Percentiles rank a stretch among this genome's conserved stretches.
phyloP scores from a whole-genome alignment of 2,113 vertebrate genomes.

The Piaya cayana region DNA sequence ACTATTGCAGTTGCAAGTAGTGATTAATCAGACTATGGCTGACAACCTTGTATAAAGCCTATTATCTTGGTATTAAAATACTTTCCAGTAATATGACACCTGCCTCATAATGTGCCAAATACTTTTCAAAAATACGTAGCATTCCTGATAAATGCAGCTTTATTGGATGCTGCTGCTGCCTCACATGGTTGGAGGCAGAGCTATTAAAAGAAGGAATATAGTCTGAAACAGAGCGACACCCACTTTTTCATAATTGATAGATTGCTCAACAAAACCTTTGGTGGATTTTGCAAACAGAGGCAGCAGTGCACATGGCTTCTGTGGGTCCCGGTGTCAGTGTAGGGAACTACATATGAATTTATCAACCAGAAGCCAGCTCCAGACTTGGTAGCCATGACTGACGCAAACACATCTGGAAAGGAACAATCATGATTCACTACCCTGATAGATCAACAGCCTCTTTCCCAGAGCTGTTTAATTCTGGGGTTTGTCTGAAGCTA shows the following conservation, averaged over 20 bases:
- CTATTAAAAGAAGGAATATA: not conserved
- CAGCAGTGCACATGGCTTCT: not conserved
- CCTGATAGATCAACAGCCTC: not conserved
- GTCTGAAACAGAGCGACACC: not conserved
- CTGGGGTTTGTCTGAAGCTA: not conserved
- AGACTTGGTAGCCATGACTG: not conserved
- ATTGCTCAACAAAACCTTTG: not conserved
- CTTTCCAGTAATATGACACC: not conserved
- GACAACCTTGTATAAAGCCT: not conserved
- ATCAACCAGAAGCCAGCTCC: not conserved
- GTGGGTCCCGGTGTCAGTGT: not conserved
- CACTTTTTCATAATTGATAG: not conserved
- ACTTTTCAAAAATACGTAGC: not conserved
- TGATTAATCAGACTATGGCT: not conserved
- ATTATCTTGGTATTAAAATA: not conserved
- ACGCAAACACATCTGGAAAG: not conserved
- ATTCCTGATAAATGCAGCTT: not conserved
- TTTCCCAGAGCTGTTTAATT: not conserved
- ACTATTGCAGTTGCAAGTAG: not conserved
- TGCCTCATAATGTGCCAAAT: not conserved
- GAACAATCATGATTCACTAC: not conserved
- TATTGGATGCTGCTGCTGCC: not conserved
- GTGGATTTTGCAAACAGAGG: not conserved
- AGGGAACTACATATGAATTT: not conserved
- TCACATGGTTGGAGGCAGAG: not conserved